These are phyloP conservation scores for Sturnira hondurensis DNA, from an alignment of 2,113 vertebrate species.

Conservation along the genomic window DNA sequence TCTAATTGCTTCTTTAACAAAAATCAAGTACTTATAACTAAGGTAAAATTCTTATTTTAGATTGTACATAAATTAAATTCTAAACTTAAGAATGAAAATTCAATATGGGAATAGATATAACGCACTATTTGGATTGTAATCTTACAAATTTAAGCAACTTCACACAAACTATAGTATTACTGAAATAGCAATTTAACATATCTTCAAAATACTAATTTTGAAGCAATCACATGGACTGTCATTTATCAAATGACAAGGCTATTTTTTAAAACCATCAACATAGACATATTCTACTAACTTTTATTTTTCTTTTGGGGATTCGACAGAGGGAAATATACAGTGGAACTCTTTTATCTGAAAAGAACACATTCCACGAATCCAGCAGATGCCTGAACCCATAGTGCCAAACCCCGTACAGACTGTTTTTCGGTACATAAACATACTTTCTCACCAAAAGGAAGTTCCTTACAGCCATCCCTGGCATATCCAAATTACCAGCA, in stretches of 20 bases:
- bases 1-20: conserved; percentile 16
- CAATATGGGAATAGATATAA: neutral
- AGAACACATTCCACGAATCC: neutral
- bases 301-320: neutral
- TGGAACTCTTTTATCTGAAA: neutral
- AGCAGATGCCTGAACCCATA: neutral
- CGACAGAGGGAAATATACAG: neutral
- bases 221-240: neutral
- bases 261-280: neutral
- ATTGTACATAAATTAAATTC: neutral
- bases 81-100: neutral
- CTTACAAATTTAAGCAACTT: conserved; percentile 6
- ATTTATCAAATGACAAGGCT: neutral
- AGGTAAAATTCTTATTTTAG: conserved; percentile 1
- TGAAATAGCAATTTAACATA: neutral
- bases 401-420: neutral
- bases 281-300: neutral
- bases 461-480: too few relatives aligned
- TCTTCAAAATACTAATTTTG: conserved; percentile 1
- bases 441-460: neutral
- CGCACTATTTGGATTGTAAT: neutral
- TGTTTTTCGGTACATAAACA: too few relatives aligned
- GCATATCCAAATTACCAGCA: neutral
- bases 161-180: neutral
- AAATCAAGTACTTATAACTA: neutral